Evolutionary conservation across 2,797 vertebrate species (phyloP).

Genomic region (Cossypha dichroa): DNA sequence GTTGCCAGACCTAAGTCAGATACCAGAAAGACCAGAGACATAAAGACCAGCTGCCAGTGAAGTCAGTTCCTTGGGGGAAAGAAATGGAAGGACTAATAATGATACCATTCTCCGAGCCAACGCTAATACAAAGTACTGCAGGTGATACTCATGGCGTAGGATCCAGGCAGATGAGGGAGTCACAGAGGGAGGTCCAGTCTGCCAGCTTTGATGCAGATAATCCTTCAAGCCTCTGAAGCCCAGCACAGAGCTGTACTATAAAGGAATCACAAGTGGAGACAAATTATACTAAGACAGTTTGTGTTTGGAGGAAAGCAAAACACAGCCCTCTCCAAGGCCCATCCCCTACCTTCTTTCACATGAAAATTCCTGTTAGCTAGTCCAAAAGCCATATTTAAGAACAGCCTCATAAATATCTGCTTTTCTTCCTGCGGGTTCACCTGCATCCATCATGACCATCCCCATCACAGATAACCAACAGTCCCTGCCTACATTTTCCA

Average conservation of each 20-base stretch:
- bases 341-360: neutral
- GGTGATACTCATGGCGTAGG: constrained; percentile 90
- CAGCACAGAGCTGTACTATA: constrained; percentile 82
- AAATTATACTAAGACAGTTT: neutral
- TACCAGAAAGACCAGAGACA: neutral
- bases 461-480: neutral
- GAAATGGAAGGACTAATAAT: neutral
- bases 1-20: neutral
- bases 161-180: constrained; percentile 86
- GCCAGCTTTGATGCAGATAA: constrained; percentile 84
- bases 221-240: constrained; percentile 79
- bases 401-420: neutral
- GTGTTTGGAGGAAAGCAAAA: neutral
- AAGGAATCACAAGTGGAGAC: neutral
- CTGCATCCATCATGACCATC: neutral
- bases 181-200: constrained; percentile 76
- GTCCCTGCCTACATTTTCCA: neutral
- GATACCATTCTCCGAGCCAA: constrained; percentile 84
- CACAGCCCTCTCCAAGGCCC: neutral
- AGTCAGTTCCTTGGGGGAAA: neutral
- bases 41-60: neutral
- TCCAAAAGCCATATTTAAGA: neutral
- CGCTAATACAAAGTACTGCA: constrained; percentile 86
- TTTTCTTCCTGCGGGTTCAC: neutral
- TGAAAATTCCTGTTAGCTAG: neutral